Evolutionary conservation across 2,113 vertebrate species (phyloP), one percentile per base, ranked within the genome.

Genomic region (Heteronetta atricapilla): DNA sequence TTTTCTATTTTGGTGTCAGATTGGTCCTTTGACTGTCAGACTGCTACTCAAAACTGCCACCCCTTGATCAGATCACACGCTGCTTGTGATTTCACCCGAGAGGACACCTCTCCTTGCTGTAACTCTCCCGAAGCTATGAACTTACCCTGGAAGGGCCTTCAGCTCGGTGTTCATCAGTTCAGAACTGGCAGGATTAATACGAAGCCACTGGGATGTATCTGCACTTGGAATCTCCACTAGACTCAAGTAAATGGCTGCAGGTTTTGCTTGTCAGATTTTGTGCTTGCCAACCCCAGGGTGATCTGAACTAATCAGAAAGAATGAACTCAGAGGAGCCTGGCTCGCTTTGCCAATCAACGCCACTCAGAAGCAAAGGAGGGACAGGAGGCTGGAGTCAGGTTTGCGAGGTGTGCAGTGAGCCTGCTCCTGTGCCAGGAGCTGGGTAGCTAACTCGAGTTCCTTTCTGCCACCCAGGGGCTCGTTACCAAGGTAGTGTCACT

Each of bases 1-100:
- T 66, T 92, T 55, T 72, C 70, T 88, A 2, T 68, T 89, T 76
- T 82, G 75, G 79, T 91, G 68, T 86, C 63, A 80, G 23, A 62
- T 62, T 28, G 88, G 58, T 76, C 85, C 67, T 93, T 80, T 86
- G 88, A 58, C 44, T 0, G 0, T 68, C 62, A 36, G 56, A 36
- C 18, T 44, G 50, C 8, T 34, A 10, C 82, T 62, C 6, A 21
- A 55, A 95, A 83, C 78, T 82, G 92, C 85, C 88, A 69, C 66
- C 20, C 66, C 34, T 53, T 21, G 82, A 31, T 50, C 34, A 28
- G 31, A 63, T 40, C 74, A 28, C 74, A 53, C 18, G 1, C 56
- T 67, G 86, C 60, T 48, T 33, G 25, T 78, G 85, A 74, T 66
- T 74, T 36, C 50, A 53, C 40, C 12, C 4, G 40, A 17, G 55